Evolutionary conservation across 1,140 invertebrate genomes (phyloP).

Genomic region (Pararge aegeria): DNA sequence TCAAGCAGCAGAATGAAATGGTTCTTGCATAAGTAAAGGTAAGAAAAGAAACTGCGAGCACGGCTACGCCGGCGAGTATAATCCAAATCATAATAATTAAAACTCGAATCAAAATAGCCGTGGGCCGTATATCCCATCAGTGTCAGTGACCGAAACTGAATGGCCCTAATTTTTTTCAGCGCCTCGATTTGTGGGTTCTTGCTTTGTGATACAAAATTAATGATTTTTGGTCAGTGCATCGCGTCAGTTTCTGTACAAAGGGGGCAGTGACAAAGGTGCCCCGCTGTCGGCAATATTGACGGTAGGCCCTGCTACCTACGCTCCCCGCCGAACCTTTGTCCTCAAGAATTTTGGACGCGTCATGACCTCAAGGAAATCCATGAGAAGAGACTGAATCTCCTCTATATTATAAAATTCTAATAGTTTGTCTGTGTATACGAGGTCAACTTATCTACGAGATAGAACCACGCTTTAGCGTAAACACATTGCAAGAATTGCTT

Average conservation of each 20-base stretch:
- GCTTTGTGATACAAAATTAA: constrained; percentile 79
- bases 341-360: constrained; percentile 62
- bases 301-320: constrained; percentile 72
- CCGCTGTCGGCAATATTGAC: constrained; percentile 75
- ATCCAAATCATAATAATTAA: constrained; percentile 58
- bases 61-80: not conserved
- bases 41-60: not conserved
- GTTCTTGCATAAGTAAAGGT: not conserved
- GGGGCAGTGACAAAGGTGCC: constrained; percentile 69
- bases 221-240: constrained; percentile 76
- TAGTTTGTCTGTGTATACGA: no score
- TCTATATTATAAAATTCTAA: no score
- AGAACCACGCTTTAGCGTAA: no score
- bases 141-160: constrained; percentile 69
- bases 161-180: constrained; percentile 69
- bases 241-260: constrained; percentile 59
- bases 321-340: constrained; percentile 62
- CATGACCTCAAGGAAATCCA: constrained; percentile 61
- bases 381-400: constrained; percentile 52
- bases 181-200: constrained; percentile 75
- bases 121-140: constrained; percentile 44
- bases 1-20: no score
- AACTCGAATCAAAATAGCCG: constrained; percentile 54
- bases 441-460: no score
- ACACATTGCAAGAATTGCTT: no score